phyloP scores from a whole-genome alignment of 2,797 vertebrate genomes.

The Rhincodon typus region DNA sequence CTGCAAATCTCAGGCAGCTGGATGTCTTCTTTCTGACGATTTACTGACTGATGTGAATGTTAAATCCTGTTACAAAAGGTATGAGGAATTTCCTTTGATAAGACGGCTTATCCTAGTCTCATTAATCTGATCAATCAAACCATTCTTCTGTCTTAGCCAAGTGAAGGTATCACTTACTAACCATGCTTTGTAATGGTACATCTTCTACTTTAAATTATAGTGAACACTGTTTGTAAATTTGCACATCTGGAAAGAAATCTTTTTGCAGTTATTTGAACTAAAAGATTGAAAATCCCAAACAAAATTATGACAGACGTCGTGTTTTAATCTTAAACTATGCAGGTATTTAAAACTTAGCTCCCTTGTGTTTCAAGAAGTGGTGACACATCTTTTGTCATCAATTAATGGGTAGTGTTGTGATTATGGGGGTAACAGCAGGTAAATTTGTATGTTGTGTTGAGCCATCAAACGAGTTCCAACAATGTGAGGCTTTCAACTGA shows the following conservation, averaged over 20 bases:
- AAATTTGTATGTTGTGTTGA: background rate
- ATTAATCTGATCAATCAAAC: conserved; percentile 30
- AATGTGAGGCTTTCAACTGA: background rate
- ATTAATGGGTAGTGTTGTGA: background rate
- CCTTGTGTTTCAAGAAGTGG: background rate
- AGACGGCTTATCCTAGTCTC: conserved; percentile 2
- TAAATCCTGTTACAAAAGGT: conserved; percentile 26
- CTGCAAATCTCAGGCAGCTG: conserved; percentile 30
- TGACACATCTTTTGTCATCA: background rate
- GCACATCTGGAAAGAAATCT: background rate
- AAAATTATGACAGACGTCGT: background rate
- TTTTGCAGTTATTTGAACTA: background rate
- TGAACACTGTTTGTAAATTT: background rate
- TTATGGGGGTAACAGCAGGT: background rate
- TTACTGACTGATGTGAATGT: conserved; percentile 21
- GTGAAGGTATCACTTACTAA: background rate
- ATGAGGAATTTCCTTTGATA: conserved; percentile 26
- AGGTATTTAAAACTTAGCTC: background rate
- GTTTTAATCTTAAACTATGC: background rate
- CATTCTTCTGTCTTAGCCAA: background rate
- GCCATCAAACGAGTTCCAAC: background rate
- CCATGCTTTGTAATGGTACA: background rate
- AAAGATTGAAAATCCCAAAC: background rate
- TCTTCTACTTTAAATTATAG: background rate
- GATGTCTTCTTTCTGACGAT: conserved; percentile 15